Evolutionary conservation across 2,888 invertebrate genomes (phyloP).

Genomic region (Drosophila parthenogenetica): DNA sequence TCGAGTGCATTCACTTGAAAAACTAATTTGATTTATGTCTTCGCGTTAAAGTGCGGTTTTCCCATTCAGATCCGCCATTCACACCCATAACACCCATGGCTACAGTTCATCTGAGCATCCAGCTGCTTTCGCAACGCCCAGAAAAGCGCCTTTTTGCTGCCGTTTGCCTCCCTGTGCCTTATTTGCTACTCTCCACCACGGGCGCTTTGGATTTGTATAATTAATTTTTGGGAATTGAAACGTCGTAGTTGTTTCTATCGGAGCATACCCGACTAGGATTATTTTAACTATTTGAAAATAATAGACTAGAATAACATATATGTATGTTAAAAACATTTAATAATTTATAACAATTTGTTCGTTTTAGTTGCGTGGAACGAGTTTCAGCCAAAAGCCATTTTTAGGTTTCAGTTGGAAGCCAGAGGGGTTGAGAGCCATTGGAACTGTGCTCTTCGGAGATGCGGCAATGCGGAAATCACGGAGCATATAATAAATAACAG

Average conservation of each 20-base stretch:
- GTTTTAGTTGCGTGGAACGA: conserved; percentile 63
- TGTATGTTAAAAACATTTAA: background rate
- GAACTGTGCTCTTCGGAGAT: conserved; percentile 74
- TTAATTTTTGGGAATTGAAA: conserved; percentile 34
- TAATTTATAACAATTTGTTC: background rate
- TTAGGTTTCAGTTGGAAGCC: conserved; percentile 76
- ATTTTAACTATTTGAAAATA: background rate
- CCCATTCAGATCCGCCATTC: conserved; percentile 56
- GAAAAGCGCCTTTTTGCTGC: conserved; percentile 53
- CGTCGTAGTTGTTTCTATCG: background rate
- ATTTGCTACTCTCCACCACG: background rate
- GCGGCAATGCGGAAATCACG: conserved; percentile 75
- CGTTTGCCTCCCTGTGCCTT: conserved; percentile 2
- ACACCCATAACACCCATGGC: conserved; percentile 58
- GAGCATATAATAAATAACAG: conserved; percentile 79
- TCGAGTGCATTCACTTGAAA: conserved; percentile 79
- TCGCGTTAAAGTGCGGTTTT: conserved; percentile 68
- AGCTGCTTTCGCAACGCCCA: conserved; percentile 67
- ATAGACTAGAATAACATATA: too few relatives aligned
- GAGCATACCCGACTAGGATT: background rate
- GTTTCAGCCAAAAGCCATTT: conserved; percentile 82
- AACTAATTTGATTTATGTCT: conserved; percentile 83
- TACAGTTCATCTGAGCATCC: conserved; percentile 38
- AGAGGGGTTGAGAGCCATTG: conserved; percentile 64
- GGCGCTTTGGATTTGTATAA: conserved; percentile 29